Evolutionary conservation across 2,113 vertebrate genomes (phyloP), one percentile per base, ranked within the genome.

Genomic region (Clarias magur): DNA sequence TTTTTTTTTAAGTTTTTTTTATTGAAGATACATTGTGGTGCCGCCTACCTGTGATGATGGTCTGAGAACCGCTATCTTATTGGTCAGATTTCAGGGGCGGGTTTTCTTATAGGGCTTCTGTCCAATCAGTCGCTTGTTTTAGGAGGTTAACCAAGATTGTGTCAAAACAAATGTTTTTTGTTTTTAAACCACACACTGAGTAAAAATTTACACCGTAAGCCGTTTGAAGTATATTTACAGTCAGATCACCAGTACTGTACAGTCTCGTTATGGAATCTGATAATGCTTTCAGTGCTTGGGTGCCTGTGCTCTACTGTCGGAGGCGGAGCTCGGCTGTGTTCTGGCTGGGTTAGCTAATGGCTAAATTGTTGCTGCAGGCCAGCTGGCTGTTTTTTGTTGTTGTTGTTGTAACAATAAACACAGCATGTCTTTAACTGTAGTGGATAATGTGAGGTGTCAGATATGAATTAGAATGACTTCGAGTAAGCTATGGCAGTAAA

Each of bases 71-170:
- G 5, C 38, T 21, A 59, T 1, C 57, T 81, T 7, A 81, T 81
- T 81, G 57, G 79, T 70, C 65, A 68, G 27, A 30, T 1, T 2
- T 30, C 1, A 4, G 10, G 34, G 65, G 65, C 63, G 65, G 62
- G n/a, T 23, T 72, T 38, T 72, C 23, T 23, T 34, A 8, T 59
- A 21, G 53, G 13, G 4, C 53, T 38, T 15, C 19, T 67, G n/a
- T 38, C 75, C 75, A 79, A 79, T 80, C 75, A 79, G n/a, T 56
- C 2, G 84, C 11, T n/a, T 85, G 59, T 25, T 65, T 38, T 0
- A 21, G 38, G 59, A 60, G 38, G 34, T 62, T 25, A 81, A 62
- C 30, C 11, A 25, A 25, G 57, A 57, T 42, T 81, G 79, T 62
- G 21, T 42, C 3, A 23, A 62, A 81, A 62, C 10, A 25, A 25